Evolutionary conservation across 2,113 vertebrate genomes (phyloP).

Genomic region (Antechinus flavipes): DNA sequence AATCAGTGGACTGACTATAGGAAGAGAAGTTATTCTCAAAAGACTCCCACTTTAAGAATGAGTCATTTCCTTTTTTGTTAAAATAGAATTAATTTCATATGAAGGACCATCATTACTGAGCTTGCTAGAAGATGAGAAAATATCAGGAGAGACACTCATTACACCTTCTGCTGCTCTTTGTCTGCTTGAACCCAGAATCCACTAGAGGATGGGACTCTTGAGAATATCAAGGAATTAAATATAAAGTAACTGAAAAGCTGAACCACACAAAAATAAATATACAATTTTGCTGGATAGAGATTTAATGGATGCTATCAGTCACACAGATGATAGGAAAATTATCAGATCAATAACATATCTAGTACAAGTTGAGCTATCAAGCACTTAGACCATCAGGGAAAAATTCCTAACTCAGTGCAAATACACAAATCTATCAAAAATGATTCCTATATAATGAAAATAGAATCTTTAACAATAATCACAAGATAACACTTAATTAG

Average conservation of each 20-base stretch:
- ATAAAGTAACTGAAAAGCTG: background rate
- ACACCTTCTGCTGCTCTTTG: background rate
- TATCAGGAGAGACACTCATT: background rate
- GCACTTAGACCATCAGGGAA: background rate
- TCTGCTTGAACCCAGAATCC: background rate
- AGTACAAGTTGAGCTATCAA: background rate
- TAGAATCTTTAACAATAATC: background rate
- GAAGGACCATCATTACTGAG: background rate
- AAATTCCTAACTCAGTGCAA: background rate
- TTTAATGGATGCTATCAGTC: conserved; percentile 2
- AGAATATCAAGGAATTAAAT: background rate
- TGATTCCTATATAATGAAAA: conserved; percentile 2
- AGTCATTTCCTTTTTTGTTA: background rate
- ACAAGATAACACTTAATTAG: background rate
- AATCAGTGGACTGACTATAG: background rate
- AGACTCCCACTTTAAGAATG: background rate
- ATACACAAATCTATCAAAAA: conserved; percentile 2
- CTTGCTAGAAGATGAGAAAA: background rate
- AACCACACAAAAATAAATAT: background rate
- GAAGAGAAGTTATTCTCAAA: background rate
- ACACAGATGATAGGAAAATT: background rate
- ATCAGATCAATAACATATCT: background rate
- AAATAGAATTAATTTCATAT: background rate
- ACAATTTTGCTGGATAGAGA: background rate
- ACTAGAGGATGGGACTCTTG: background rate